Base-by-base conservation (phyloP, 1,140 invertebrate species). In the Lepidurus couesii region DNA sequence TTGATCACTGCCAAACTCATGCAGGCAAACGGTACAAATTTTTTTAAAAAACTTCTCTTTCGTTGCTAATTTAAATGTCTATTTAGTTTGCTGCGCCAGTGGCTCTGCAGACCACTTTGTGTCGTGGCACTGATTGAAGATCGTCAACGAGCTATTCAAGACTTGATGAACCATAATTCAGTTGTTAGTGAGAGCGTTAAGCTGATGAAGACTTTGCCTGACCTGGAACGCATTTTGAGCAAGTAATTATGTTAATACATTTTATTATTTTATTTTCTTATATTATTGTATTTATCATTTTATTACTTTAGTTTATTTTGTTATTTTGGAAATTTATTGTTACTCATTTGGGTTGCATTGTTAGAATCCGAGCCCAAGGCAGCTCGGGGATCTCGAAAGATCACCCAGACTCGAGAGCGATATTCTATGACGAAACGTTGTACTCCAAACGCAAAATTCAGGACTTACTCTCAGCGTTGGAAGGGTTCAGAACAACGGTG, bases 81-180 rank as follows among this genome's bases (percentile, higher is more conserved):
- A 34, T 34, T 34, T 4, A 34, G 34, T 4, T 86, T 97, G 75
- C 87, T 98, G 16, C 90, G 92, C 75, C 90, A 95, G 83, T 99
- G 97, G 97, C 86, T 99, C 7, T 98, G 95, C 85, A 89, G 91
- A 8, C 98, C 98, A 5, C 90, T 96, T 75, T 97, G 95, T 84
- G 90, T 91, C 80, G 86, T 92, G 78, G 81, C 84, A 1, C 87
- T 90, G 16, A 97, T 99, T 77, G 86, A 87, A 44, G 89, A 92
- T 81, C 89, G 98, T 16, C 93, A 97, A 83, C 86, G 92, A 82
- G 96, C 96, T 34, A 88, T 99, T 42, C 88, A 90, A 53, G 91
- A 92, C 82, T 85, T 99, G 16, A 87, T 92, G 73, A 85, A 90
- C 4, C 86, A 90, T 81, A 84, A 88, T 26, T 90, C 91, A 42